Evolutionary conservation across 1,140 invertebrate genomes (phyloP).

Genomic region (Dendroctonus ponderosae): DNA sequence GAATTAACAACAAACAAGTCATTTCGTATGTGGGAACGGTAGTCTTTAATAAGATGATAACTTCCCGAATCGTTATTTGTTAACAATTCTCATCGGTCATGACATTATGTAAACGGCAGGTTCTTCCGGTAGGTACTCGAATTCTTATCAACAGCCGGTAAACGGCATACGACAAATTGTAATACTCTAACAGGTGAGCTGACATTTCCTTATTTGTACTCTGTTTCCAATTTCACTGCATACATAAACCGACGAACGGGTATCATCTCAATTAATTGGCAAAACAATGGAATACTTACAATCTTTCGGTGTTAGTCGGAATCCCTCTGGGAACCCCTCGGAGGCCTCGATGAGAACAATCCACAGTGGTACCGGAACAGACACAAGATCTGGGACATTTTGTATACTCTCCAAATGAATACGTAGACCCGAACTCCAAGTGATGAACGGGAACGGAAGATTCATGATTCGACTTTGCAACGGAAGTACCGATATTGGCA

Average conservation of each 20-base stretch:
- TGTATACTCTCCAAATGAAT: constrained; percentile 25
- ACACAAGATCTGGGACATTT: constrained; percentile 77
- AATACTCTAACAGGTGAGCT: too few relatives aligned
- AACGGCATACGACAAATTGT: too few relatives aligned
- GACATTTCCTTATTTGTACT: too few relatives aligned
- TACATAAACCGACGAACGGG: background rate
- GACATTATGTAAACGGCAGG: too few relatives aligned
- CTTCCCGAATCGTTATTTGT: too few relatives aligned
- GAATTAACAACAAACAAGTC: too few relatives aligned
- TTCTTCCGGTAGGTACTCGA: too few relatives aligned
- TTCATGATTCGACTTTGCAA: constrained; percentile 19
- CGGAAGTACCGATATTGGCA: background rate
- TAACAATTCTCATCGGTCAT: too few relatives aligned
- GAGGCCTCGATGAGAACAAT: constrained; percentile 78
- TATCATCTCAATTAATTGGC: constrained; percentile 5
- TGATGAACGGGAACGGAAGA: constrained; percentile 9
- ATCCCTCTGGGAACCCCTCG: constrained; percentile 75
- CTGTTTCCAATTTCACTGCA: background rate
- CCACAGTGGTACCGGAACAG: constrained; percentile 72
- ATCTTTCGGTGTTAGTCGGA: constrained; percentile 71
- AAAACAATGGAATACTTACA: constrained; percentile 65
- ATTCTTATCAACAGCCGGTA: too few relatives aligned
- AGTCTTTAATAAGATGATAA: too few relatives aligned
- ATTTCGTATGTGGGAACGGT: too few relatives aligned
- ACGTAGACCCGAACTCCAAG: constrained; percentile 28